Conservation (phyloP, 2,888 invertebrate species). For the Tetrapedia diversipes region DNA sequence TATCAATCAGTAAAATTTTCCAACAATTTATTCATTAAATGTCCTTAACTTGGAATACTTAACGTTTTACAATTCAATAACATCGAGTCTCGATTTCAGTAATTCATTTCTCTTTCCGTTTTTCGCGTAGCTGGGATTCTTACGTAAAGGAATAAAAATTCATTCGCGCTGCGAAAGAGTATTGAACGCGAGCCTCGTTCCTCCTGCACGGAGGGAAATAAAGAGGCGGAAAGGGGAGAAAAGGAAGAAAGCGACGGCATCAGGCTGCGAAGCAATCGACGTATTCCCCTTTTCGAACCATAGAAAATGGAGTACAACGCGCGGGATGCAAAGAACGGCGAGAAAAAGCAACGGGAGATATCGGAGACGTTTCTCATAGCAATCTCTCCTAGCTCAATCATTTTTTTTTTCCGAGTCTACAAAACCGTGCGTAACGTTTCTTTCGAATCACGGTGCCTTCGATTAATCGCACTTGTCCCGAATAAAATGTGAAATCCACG, state of each 20-base stretch:
- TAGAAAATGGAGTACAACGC: slow-evolving; percentile 49
- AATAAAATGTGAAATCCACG: background rate
- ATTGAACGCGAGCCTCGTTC: slow-evolving; percentile 55
- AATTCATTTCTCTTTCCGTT: background rate
- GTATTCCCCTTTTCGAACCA: slow-evolving; percentile 42
- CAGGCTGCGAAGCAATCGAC: slow-evolving; percentile 56
- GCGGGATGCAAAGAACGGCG: slow-evolving; percentile 14
- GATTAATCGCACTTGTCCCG: no score
- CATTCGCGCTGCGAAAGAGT: slow-evolving; percentile 25
- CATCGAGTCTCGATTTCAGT: no score
- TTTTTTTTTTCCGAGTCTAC: no score
- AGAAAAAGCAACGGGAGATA: slow-evolving; percentile 34
- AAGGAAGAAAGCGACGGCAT: slow-evolving; percentile 17
- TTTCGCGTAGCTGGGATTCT: background rate
- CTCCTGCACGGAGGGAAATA: slow-evolving; percentile 44
- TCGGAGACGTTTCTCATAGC: slow-evolving; percentile 43
- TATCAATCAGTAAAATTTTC: no score
- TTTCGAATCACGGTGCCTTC: no score
- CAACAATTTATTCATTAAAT: no score
- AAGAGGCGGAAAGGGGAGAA: background rate
- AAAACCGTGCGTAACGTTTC: background rate
- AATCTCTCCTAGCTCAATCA: no score
- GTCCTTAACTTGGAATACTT: no score
- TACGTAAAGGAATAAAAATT: no score
- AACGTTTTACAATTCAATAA: no score